These are phyloP conservation scores for Ibidorhyncha struthersii DNA, from an alignment of 2,113 vertebrate genomes.

Conservation along the genomic window DNA sequence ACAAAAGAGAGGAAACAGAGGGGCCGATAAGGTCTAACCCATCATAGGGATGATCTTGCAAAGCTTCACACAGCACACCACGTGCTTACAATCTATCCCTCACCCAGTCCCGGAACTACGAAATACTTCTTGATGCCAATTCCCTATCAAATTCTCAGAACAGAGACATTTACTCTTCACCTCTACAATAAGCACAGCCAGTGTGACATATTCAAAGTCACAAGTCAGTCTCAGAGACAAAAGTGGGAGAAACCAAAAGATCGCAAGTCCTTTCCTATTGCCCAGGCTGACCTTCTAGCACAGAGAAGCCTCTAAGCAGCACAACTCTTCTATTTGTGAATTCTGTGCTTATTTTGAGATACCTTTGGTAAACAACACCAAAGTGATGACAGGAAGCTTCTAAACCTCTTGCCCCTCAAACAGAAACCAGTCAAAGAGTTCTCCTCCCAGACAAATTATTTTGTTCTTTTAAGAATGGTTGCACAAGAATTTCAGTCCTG, in stretches of 20 bases:
- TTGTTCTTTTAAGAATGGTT: constrained; percentile 54
- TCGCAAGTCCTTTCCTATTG: background rate
- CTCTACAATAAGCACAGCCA: background rate
- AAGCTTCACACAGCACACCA: background rate
- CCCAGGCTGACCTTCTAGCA: background rate
- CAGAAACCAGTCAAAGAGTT: constrained; percentile 6
- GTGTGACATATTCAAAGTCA: background rate
- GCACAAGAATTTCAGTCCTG: constrained; percentile 65
- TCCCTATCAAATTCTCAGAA: background rate
- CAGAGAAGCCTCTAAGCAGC: background rate
- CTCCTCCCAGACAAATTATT: constrained; percentile 27
- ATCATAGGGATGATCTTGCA: background rate
- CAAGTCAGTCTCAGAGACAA: background rate
- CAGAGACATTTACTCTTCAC: background rate
- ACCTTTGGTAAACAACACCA: background rate
- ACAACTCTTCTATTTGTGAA: background rate
- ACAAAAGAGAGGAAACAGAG: background rate
- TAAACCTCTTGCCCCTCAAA: background rate
- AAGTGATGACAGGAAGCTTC: background rate
- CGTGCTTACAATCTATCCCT: background rate
- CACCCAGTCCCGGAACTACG: background rate
- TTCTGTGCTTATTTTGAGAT: background rate
- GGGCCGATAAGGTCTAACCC: background rate
- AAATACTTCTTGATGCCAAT: background rate
- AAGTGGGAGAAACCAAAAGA: background rate